Evolutionary conservation across 2,888 invertebrate genomes (phyloP), one percentile per base, ranked within the genome.

Genomic region (Amaurobius ferox): DNA sequence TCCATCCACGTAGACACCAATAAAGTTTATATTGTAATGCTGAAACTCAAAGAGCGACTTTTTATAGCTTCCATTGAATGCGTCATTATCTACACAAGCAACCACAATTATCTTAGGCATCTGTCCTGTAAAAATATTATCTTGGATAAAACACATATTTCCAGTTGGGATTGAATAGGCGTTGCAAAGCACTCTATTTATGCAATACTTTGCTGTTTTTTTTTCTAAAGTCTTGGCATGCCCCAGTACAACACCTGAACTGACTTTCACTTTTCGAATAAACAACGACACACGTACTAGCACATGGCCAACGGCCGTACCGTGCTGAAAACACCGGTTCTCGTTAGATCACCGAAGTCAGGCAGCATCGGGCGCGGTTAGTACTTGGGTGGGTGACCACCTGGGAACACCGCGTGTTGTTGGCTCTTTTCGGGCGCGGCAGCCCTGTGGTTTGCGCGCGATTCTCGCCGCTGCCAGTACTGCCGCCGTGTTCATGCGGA

Each of bases 11-110:
- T 68, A 68, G 7, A 68, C 40, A 16, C 39, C 68, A 40, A 68
- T 39, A 39, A 68, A 68, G 26, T 68, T 40, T 11, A 68, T 68
- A 40, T 40, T 1, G 16, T 40, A 40, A 40, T 68, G 68, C 3
- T 68, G 39, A 40, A 68, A 68, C 23, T 68, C 68, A 28, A 68
- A 68, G 11, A 40, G 39, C 0, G 39, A 40, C 29, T 68, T 68
- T 40, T 68, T 0, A 39, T 68, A 68, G 11, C 40, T 68, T 40
- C 68, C 68, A 23, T 68, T 68, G 26, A 68, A 68, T 3, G 68
- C 68, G 13, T 68, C 68, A 26, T 68, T 68, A 23, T 68, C 68
- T 0, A 68, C 68, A 40, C 68, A 68, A 9, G 68, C 68, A 3
- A 68, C 1, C 7, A 68, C 40, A 5, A 40, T 1, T 16, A 39